These are phyloP conservation scores for Meta bourneti DNA, from an alignment of 2,888 invertebrate genomes.

Conservation along the genomic window DNA sequence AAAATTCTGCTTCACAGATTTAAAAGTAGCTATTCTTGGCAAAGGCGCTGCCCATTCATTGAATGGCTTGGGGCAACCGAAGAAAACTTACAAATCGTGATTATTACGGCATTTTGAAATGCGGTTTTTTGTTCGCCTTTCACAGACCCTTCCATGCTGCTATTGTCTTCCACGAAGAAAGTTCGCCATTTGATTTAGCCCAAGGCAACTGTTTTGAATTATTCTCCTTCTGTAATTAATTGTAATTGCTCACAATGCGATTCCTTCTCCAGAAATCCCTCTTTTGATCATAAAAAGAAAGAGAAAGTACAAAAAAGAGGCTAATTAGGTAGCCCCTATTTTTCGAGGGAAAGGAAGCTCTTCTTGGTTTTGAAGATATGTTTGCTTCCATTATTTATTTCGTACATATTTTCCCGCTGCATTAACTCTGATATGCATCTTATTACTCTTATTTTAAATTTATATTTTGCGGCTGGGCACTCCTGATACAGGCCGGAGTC, in stretches of 20 bases:
- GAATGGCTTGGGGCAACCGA: slow-evolving; percentile 56
- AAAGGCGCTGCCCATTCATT: slow-evolving; percentile 44
- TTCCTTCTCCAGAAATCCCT: slow-evolving; percentile 33
- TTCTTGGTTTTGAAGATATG: slow-evolving; percentile 54
- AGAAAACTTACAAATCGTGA: slow-evolving; percentile 72
- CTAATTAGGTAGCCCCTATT: slow-evolving; percentile 70
- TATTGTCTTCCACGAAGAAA: slow-evolving; percentile 58
- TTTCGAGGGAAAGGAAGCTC: slow-evolving; percentile 52
- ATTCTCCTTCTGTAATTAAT: slow-evolving; percentile 73
- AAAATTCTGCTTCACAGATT: slow-evolving; percentile 61
- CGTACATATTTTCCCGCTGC: slow-evolving; percentile 30
- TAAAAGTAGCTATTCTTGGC: slow-evolving; percentile 57
- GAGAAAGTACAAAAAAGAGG: slow-evolving; percentile 38
- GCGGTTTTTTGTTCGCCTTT: slow-evolving; percentile 44
- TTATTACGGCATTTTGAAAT: slow-evolving; percentile 70
- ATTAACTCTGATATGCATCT: slow-evolving; percentile 17
- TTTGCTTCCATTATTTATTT: slow-evolving; percentile 66
- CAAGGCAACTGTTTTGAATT: slow-evolving; percentile 69
- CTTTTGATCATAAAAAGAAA: slow-evolving; percentile 62
- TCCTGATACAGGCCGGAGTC: not conserved
- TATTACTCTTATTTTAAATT: slow-evolving; percentile 25
- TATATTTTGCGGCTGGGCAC: not conserved
- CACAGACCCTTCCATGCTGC: slow-evolving; percentile 32
- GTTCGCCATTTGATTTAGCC: slow-evolving; percentile 78
- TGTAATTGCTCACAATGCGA: slow-evolving; percentile 74